phyloP scores from a whole-genome alignment of 2,888 invertebrate genomes.

The Gymnocheta viridis region DNA sequence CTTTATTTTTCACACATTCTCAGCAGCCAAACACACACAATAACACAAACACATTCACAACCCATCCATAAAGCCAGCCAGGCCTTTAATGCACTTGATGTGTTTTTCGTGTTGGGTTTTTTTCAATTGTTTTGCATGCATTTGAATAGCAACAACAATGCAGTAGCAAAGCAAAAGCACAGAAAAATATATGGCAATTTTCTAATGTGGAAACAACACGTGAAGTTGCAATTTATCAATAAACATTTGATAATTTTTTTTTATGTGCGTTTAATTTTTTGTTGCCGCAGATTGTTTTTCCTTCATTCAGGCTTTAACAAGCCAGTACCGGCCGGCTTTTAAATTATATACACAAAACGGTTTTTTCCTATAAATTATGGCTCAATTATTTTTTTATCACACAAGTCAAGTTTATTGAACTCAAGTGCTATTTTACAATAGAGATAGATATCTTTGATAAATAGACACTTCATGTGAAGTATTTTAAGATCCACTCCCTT shows the following conservation, averaged over 20 bases:
- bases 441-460: not conserved
- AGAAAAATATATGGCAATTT: conserved; percentile 14
- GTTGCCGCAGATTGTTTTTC: conserved; percentile 5
- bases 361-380: conserved; percentile 38
- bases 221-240: conserved; percentile 66
- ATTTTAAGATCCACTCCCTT: too few relatives aligned
- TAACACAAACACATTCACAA: conserved; percentile 9
- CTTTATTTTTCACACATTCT: conserved; percentile 56
- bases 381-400: conserved; percentile 46
- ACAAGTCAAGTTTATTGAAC: conserved; percentile 65
- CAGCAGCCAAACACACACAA: not conserved
- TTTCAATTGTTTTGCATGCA: conserved; percentile 57
- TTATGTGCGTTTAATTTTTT: not conserved
- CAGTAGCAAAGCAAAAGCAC: not conserved
- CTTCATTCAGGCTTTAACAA: conserved; percentile 43
- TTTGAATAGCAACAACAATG: conserved; percentile 14
- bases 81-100: conserved; percentile 63
- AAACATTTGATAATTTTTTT: conserved; percentile 60
- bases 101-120: not conserved
- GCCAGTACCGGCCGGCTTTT: conserved; percentile 70
- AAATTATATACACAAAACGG: conserved; percentile 34
- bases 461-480: not conserved
- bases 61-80: conserved; percentile 28
- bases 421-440: conserved; percentile 35
- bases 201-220: conserved; percentile 52